Percentiles rank a stretch among this genome's conserved stretches.
These are phyloP conservation scores for Acleris holmiana DNA, from an alignment of 2,888 invertebrate species.

Conservation along the genomic window DNA sequence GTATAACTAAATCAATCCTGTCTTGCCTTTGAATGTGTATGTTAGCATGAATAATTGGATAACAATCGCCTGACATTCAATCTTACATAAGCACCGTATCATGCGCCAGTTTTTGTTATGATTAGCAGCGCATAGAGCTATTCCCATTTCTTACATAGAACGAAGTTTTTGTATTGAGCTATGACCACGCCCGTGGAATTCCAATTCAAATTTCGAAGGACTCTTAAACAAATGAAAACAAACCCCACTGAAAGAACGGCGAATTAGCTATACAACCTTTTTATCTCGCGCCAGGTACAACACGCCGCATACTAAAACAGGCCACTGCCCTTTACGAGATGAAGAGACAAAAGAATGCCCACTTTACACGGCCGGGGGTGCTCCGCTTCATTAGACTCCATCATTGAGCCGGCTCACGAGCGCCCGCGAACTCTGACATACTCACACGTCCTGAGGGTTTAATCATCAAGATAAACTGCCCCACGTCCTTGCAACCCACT, in stretches of 20 bases:
- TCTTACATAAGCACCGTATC: no score
- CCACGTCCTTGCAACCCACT: constrained; percentile 16
- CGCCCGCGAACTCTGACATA: constrained; percentile 34
- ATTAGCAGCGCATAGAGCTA: no score
- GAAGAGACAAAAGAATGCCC: constrained; percentile 33
- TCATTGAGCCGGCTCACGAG: constrained; percentile 6
- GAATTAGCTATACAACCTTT: neutral
- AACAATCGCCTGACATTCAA: no score
- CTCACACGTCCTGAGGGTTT: constrained; percentile 30
- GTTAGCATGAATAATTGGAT: no score
- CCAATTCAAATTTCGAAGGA: no score
- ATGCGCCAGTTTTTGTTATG: no score
- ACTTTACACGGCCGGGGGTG: constrained; percentile 25
- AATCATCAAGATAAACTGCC: constrained; percentile 33
- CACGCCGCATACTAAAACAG: constrained; percentile 22
- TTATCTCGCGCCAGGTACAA: neutral
- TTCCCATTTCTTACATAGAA: no score
- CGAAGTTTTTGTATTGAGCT: no score
- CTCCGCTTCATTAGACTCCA: constrained; percentile 31
- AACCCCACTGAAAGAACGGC: neutral
- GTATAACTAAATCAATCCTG: no score
- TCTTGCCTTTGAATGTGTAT: no score
- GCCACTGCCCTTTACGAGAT: constrained; percentile 35
- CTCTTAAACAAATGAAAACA: no score
- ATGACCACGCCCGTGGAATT: no score